Conservation (phyloP, 2,113 vertebrate genomes). For the Lucifuga dentata region DNA sequence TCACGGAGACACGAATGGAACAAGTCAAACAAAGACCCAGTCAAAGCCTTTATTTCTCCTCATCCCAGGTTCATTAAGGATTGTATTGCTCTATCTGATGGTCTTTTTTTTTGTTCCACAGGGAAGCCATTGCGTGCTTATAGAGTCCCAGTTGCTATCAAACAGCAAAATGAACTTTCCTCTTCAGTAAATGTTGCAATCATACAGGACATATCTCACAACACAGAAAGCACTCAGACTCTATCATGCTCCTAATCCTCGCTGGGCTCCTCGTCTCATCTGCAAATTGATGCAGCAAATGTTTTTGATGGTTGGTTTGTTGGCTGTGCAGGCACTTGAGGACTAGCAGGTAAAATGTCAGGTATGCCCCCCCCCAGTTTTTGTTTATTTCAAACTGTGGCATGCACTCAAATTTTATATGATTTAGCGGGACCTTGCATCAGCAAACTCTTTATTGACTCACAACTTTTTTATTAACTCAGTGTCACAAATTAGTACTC, state of each 20-base stretch:
- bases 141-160: conserved; percentile 19
- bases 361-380: not conserved
- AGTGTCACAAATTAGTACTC: conserved; percentile 22
- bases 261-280: conserved; percentile 19
- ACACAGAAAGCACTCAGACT: conserved; percentile 29
- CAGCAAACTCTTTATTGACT: conserved; percentile 37
- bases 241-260: conserved; percentile 29
- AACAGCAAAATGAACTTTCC: conserved; percentile 32
- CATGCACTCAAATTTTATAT: conserved; percentile 7
- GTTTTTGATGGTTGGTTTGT: conserved; percentile 24
- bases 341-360: not conserved
- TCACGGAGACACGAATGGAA: conserved; percentile 11
- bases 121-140: conserved; percentile 1
- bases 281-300: conserved; percentile 24
- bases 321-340: not conserved
- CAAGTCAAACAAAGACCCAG: conserved; percentile 23
- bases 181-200: conserved; percentile 14
- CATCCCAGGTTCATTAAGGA: conserved; percentile 18
- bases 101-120: not conserved
- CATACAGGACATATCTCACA: conserved; percentile 48
- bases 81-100: conserved; percentile 1
- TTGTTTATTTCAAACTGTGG: conserved; percentile 2
- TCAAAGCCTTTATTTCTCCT: conserved; percentile 11
- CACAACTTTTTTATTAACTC: conserved; percentile 37
- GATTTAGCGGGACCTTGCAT: not conserved